These are phyloP conservation scores for Lutjanus campechanus DNA, from an alignment of 2,797 vertebrate species.

Conservation along the genomic window DNA sequence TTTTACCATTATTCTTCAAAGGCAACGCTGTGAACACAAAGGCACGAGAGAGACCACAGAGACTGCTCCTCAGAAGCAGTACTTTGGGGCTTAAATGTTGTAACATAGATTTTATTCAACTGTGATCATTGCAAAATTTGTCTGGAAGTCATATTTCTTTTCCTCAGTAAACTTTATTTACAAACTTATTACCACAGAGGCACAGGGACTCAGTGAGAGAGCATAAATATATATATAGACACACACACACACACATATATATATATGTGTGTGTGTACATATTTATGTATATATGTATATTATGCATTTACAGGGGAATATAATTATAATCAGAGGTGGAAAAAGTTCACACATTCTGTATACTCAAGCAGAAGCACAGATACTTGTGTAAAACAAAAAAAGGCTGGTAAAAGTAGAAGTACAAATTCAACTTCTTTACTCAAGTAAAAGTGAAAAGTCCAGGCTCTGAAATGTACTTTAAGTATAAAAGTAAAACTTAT, in stretches of 20 bases:
- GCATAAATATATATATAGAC: neutral
- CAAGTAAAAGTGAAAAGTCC: too few species aligned
- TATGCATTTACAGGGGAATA: neutral
- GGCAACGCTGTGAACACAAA: slow-evolving; percentile 18
- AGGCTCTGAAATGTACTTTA: too few species aligned
- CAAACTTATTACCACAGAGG: slow-evolving; percentile 6
- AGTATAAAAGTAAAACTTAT: too few species aligned
- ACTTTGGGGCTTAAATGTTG: slow-evolving; percentile 17
- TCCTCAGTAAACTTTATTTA: slow-evolving; percentile 25
- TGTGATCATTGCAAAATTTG: slow-evolving; percentile 25
- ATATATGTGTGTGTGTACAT: too few species aligned
- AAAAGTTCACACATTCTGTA: too few species aligned
- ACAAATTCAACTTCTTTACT: too few species aligned
- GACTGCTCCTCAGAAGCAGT: slow-evolving; percentile 10
- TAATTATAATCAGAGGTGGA: neutral
- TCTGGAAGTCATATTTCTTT: slow-evolving; percentile 29
- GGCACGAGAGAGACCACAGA: slow-evolving; percentile 13
- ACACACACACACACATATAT: neutral
- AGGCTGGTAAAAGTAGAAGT: too few species aligned
- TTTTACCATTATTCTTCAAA: slow-evolving; percentile 39
- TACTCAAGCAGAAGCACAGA: too few species aligned
- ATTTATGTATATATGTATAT: too few species aligned
- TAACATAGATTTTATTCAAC: slow-evolving; percentile 28
- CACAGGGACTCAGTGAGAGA: neutral
- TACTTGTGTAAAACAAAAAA: too few species aligned